Evolutionary conservation across 2,888 invertebrate genomes (phyloP), one percentile per base, ranked within the genome.

Genomic region (Dendrolimus houi): DNA sequence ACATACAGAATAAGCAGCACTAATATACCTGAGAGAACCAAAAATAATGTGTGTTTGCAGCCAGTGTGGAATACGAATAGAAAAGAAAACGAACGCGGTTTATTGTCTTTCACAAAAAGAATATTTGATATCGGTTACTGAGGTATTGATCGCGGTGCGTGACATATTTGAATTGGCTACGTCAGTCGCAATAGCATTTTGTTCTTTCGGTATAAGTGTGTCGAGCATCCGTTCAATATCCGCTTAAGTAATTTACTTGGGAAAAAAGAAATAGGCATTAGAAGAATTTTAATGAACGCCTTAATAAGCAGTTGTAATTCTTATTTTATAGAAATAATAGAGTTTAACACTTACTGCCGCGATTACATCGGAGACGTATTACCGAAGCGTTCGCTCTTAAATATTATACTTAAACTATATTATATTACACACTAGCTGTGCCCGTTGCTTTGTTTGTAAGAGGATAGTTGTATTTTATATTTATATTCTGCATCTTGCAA

Each of bases 41-140:
- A n/a, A n/a, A n/a, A n/a, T n/a, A n/a, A n/a, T 14, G 14, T 14
- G 74, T 74, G 66, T 70, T 17, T 60, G 66, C 66, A 65, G 68
- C 58, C 63, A 64, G 66, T 73, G 68, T 72, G 74, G 74, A 78
- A 76, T 71, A 69, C 64, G 68, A 70, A 76, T 77, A 75, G 66
- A 74, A 71, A 67, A 75, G 72, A 78, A 79, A 73, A 59, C 54
- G 68, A 74, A 64, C 65, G 67, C 73, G 76, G 81, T 84, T 79
- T 79, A 68, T 68, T 81, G 70, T 73, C 68, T 66, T 56, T 55
- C 29, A 54, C 70, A 64, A 56, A 63, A 66, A 53, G 53, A 58
- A 41, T 54, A 14, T 17, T 17, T 17, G 67, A 65, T 29, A 29
- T 29, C 29, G 29, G 29, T 29, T 29, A 29, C 29, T 29, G 29